These are phyloP conservation scores for Anarhynchus alexandrinus DNA, from an alignment of 2,113 vertebrate genomes.

Conservation along the genomic window DNA sequence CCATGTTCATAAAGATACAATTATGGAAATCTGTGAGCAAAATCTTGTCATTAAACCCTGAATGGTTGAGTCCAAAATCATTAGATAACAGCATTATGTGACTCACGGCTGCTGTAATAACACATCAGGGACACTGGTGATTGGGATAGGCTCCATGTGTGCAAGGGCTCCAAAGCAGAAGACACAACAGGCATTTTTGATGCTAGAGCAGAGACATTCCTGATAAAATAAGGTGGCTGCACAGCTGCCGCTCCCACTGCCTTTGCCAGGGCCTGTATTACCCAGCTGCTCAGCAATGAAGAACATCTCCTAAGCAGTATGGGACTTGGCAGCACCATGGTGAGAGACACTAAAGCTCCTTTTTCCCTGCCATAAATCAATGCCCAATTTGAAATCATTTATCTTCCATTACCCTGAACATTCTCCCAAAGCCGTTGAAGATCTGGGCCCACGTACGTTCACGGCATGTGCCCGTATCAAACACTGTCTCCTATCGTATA, in stretches of 20 bases:
- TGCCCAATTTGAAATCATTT: background rate
- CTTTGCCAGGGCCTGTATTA: background rate
- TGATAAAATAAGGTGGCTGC: background rate
- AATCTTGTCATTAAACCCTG: background rate
- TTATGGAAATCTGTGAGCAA: background rate
- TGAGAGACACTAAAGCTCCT: background rate
- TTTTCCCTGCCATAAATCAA: background rate
- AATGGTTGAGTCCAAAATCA: background rate
- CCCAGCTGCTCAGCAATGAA: background rate
- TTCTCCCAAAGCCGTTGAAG: background rate
- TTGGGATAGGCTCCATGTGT: background rate
- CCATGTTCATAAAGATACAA: background rate
- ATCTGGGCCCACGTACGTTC: background rate
- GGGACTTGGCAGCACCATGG: background rate
- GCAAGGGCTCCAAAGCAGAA: background rate
- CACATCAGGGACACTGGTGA: background rate
- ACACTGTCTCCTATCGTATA: background rate
- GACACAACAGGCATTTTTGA: background rate
- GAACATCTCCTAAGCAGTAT: background rate
- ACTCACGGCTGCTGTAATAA: background rate
- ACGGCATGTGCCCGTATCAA: background rate
- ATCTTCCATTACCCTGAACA: background rate
- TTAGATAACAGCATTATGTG: background rate
- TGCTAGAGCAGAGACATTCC: background rate
- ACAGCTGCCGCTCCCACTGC: conserved; percentile 1